Evolutionary conservation across 23 tunicate genomes (phyloP), one percentile per base, ranked within the genome.

Genomic region (Halocynthia aurantium): DNA sequence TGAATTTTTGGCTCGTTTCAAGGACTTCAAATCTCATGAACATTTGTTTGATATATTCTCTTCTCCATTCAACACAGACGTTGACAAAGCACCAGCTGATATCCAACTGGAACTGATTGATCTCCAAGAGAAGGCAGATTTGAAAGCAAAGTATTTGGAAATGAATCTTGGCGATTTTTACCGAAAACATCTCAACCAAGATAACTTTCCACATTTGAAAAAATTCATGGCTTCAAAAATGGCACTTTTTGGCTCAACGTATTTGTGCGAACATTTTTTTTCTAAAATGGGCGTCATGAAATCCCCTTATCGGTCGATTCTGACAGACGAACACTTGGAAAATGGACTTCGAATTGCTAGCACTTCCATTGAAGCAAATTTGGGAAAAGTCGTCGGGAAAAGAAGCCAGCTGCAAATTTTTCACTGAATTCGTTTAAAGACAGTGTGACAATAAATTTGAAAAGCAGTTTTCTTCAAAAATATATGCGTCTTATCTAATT

Each of bases 311-410:
- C 78, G 68, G 56, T 71, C 67, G 51, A 69, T 54, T 22, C 21
- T 73, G 67, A 81, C 84, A 72, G 80, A 81, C 55, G 84, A 72
- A 74, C 85, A 82, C 81, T 75, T 82, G 85, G 80, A 73, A 75
- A 82, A 74, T 82, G 72, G 72, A 75, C 85, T 82, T 82, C 61
- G 85, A 57, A 64, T 82, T 75, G 85, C 81, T 50, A 82, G 80
- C 80, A 60, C 85, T 55, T 75, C 60, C 55, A 50, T 82, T 62
- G 18, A 75, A 75, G 81, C 50, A 60, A 74, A 82, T 51, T 51
- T 75, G 71, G 61, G 31, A 31, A 75, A 53, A 62, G 72, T 61
- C 70, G 22, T 74, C 44, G 69, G 52, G 72, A 61, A 73, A 61
- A 61, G 40, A 75, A 55, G 57, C n/a, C n/a, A n/a, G n/a, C n/a